Conservation (phyloP, 2,797 vertebrate genomes). For the Aphelocoma californica region DNA sequence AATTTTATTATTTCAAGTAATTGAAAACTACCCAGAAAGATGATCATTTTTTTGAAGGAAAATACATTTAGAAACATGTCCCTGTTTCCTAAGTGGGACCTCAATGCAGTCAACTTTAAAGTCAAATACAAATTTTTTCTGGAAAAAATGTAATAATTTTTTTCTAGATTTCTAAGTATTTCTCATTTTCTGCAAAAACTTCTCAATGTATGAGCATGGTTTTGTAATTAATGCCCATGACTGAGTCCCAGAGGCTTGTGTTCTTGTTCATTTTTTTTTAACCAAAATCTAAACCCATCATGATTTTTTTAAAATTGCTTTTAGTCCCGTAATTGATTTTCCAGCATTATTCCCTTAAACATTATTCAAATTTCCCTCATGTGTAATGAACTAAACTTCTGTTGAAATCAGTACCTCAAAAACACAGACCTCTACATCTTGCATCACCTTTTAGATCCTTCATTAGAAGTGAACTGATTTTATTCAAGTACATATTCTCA, state of each 20-base stretch:
- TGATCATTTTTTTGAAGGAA: background rate
- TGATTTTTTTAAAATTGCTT: background rate
- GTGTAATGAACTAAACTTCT: background rate
- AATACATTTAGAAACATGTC: background rate
- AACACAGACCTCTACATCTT: background rate
- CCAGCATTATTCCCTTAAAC: background rate
- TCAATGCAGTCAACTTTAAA: background rate
- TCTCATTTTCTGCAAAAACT: background rate
- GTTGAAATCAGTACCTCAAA: background rate
- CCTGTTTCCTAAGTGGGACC: background rate
- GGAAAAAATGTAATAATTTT: fast-evolving
- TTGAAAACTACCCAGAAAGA: background rate
- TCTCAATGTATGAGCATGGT: background rate
- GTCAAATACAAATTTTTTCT: background rate
- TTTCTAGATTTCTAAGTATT: background rate
- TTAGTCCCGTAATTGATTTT: background rate
- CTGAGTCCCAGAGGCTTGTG: background rate
- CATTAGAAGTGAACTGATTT: background rate
- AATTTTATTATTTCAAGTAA: background rate
- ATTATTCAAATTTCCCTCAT: background rate
- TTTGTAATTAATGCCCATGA: background rate
- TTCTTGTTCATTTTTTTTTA: fast-evolving
- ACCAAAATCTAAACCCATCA: background rate
- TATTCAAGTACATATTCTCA: background rate
- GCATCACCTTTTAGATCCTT: background rate